Percentiles rank a stretch among this genome's conserved stretches.
Evolutionary conservation across 2,888 invertebrate genomes (phyloP).

Genomic region (Apomyelois bistriatella): DNA sequence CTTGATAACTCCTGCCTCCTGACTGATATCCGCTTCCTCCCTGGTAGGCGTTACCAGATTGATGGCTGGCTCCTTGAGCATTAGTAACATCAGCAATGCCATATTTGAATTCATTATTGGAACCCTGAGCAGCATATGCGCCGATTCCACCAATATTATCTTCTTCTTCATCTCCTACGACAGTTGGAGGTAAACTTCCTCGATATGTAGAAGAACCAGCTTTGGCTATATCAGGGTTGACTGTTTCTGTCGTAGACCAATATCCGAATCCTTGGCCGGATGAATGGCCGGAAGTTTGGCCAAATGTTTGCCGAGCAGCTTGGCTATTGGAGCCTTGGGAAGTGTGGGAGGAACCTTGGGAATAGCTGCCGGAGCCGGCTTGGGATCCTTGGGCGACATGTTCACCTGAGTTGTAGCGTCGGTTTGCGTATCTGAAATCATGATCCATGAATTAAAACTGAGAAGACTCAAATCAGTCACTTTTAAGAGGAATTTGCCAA

Average conservation of each 20-base stretch:
- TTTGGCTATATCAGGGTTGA: conserved; percentile 66
- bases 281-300: conserved; percentile 32
- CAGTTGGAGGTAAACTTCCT: conserved; percentile 51
- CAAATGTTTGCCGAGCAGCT: conserved; percentile 45
- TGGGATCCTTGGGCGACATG: conserved; percentile 15
- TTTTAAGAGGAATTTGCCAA: too few species aligned
- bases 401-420: conserved; percentile 19
- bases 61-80: conserved; percentile 26
- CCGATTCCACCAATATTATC: conserved; percentile 62
- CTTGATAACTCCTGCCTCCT: conserved; percentile 18
- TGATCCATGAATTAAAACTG: not conserved
- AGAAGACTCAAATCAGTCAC: too few species aligned
- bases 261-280: conserved; percentile 51
- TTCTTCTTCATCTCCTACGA: conserved; percentile 64
- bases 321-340: conserved; percentile 23
- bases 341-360: conserved; percentile 17
- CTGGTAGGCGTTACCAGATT: conserved; percentile 24
- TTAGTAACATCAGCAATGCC: conserved; percentile 62
- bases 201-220: conserved; percentile 59
- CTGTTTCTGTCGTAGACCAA: conserved; percentile 72
- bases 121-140: conserved; percentile 55
- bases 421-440: conserved; percentile 40
- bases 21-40: conserved; percentile 25
- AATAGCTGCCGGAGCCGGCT: conserved; percentile 9
- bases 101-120: conserved; percentile 64